Evolutionary conservation across 2,888 invertebrate species (phyloP), one percentile per base, ranked within the genome.

Genomic region (Pterostichus niger): DNA sequence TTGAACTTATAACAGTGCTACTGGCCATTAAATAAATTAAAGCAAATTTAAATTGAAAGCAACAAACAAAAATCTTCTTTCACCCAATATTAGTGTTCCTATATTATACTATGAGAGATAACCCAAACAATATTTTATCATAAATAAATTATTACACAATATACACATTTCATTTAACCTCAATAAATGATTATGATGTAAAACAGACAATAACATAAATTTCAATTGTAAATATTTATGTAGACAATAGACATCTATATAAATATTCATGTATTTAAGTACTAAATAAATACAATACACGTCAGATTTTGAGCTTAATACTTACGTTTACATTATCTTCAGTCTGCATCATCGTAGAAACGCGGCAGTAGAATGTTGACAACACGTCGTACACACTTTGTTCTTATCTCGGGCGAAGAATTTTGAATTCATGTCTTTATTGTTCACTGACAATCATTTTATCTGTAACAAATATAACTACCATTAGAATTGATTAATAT

Each of bases 291-390:
- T 40, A 68, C 61, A 68, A 68, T 68, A 15, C 40, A 68, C 31
- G 24, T 35, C 15, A 13, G 24, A 24, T 24, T 24, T 24, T 24
- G 24, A n/a, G n/a, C 17, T 49, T 6, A 40, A 0, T 3, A 17
- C 68, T 44, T 71, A 71, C 68, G 44, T 71, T 71, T 44, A 71
- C 46, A 46, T 71, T 71, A 71, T 44, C 68, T 44, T 17, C 17
- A 17, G 44, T 13, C 15, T 44, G 44, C 68, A 71, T 71, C 68
- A 71, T 44, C 68, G 68, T 6, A 15, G 44, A 17, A 71, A 44
- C 44, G 13, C 44, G 5, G 10, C 40, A 40, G 6, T 71, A n/a
- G 17, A 71, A 10, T 17, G 11, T 46, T 44, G 15, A 17, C 68
- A 44, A 4, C 4, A 9, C 13, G 35, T 33, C n/a, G n/a, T 3